Conservation (phyloP, 1,140 invertebrate species). For the Lepidurus couesii region DNA sequence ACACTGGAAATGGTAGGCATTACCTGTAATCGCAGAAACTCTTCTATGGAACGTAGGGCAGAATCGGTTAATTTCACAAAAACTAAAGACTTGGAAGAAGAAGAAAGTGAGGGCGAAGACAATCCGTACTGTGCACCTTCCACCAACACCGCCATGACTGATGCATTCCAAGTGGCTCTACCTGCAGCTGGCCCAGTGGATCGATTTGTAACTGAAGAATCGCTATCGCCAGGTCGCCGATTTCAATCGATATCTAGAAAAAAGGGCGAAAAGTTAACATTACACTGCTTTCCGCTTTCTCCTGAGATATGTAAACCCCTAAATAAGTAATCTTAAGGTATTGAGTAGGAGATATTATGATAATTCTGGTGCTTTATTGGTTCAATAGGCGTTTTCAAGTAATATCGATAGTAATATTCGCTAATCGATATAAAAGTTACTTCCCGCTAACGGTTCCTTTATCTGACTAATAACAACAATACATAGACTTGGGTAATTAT, state of each 20-base stretch:
- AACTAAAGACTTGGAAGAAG: slow-evolving; percentile 80
- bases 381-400: no score
- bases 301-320: no score
- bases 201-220: not conserved
- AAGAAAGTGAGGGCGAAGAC: slow-evolving; percentile 76
- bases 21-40: slow-evolving; percentile 76
- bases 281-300: no score
- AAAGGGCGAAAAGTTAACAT: not conserved
- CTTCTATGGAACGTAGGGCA: slow-evolving; percentile 80
- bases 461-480: not conserved
- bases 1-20: not conserved
- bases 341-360: no score
- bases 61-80: slow-evolving; percentile 94
- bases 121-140: slow-evolving; percentile 92
- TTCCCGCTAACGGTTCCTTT: slow-evolving; percentile 18
- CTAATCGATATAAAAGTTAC: not conserved
- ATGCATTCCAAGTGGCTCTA: slow-evolving; percentile 6
- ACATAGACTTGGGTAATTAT: not conserved
- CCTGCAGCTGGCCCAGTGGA: not conserved
- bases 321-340: no score
- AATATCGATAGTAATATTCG: not conserved
- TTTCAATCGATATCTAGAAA: not conserved
- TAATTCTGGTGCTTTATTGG: no score
- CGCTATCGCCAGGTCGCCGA: not conserved
- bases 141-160: slow-evolving; percentile 78